Evolutionary conservation across 2,113 vertebrate species (phyloP), one percentile per base, ranked within the genome.

Genomic region (Xiphophorus couchianus): DNA sequence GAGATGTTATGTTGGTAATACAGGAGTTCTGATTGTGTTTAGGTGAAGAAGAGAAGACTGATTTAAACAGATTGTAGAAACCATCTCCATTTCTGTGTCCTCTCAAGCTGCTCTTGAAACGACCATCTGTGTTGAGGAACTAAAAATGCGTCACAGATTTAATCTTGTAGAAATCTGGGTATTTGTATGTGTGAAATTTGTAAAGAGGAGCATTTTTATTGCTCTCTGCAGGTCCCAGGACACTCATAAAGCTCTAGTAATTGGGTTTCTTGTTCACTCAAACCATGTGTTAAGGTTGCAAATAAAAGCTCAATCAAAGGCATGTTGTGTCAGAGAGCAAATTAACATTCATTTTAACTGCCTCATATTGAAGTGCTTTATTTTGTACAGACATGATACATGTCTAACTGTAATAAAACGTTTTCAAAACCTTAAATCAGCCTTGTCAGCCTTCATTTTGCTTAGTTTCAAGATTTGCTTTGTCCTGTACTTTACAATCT

Each of bases 11-110:
- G 79, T 29, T 84, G 86, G 84, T 89, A 82, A 83, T 54, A 33
- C 29, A 25, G 63, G 73, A 75, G 60, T 69, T 88, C 87, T 88
- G 88, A 86, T 82, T 90, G 82, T 83, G 86, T 90, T 89, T 85
- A 77, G 77, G 81, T 75, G 66, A 66, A 66, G 54, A 44, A 77
- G 48, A 83, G 68, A 69, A 74, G 73, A 67, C 69, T 10, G 31
- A 68, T 42, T 85, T 90, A 82, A 9, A n/a, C 2, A 86, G 86
- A 80, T 82, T 42, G 76, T 80, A 82, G 88, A 84, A 90, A 88
- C 62, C 76, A 76, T 67, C 54, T 66, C 76, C 37, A 70, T 80
- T 69, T 58, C 67, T 70, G 76, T 81, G 69, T 78, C 68, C 69
- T 84, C 69, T 88, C 86, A 84, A 81, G 83, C 87, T 83, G 78